Evolutionary conservation across 2,888 invertebrate species (phyloP), one percentile per base, ranked within the genome.

Genomic region (Chymomyza fuscimana): DNA sequence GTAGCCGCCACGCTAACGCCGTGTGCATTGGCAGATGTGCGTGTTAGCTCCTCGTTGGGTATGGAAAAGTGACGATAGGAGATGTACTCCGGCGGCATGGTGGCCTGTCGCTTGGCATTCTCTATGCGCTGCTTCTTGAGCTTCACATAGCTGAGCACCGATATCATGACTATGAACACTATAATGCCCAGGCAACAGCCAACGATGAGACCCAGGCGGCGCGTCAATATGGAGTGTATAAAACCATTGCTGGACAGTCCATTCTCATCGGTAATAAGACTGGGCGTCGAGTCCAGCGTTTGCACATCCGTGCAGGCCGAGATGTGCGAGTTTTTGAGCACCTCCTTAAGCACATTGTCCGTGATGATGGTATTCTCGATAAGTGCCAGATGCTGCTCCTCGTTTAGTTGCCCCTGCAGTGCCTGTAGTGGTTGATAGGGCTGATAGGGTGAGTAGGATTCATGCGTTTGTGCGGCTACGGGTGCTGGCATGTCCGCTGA

Each of bases 171-270:
- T 65, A 97, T 94, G 89, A 97, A 97, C 63, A 97, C 96, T 73
- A 97, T 94, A 87, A 96, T 95, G 66, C 97, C 97, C 93, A 97
- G 94, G 89, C 96, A 96, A 90, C 96, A 96, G 65, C 97, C 97
- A 68, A 97, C 95, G 82, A 97, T 96, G 78, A 97, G 94, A 40
- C 97, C 97, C 69, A 97, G 93, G 78, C 97, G 94, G 72, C 97
- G 93, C 5, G 96, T 96, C 52, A 97, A 93, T 87, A 97, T 95
- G 73, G 95, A 96, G 78, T 95, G 94, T 59, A 95, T 94, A 91
- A 95, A 94, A 29, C 95, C 95, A 25, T 95, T 94, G 86, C 94
- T 94, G 16, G 94, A 94, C 75, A 94, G 89, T 0, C 91, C 91
- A 22, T 94, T 93, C 66, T 93, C 93, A 54, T 93, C 93, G 52